Evolutionary conservation across 1,140 invertebrate genomes (phyloP).

Genomic region (Cataglyphis hispanica): DNA sequence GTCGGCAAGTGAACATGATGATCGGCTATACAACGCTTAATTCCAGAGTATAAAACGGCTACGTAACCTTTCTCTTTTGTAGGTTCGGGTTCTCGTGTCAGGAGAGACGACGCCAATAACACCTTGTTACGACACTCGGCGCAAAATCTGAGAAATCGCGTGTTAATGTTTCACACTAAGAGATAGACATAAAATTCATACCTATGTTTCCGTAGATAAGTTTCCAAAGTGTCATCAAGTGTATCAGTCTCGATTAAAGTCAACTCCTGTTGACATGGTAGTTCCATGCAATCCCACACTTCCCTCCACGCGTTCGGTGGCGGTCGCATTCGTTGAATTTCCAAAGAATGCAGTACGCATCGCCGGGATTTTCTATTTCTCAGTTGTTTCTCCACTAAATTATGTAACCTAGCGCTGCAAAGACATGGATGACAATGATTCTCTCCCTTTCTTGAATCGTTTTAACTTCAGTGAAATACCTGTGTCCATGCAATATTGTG

Average conservation of each 20-base stretch:
- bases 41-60: slow-evolving; percentile 93
- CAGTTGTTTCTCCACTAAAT: slow-evolving; percentile 93
- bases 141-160: slow-evolving; percentile 91
- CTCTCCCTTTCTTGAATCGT: not conserved
- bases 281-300: slow-evolving; percentile 95
- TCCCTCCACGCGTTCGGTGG: slow-evolving; percentile 91
- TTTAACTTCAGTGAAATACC: slow-evolving; percentile 87
- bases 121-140: slow-evolving; percentile 97
- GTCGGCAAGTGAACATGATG: slow-evolving; percentile 95
- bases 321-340: slow-evolving; percentile 92
- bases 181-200: slow-evolving; percentile 71
- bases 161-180: not conserved
- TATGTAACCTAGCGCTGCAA: slow-evolving; percentile 91
- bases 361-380: slow-evolving; percentile 94
- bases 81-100: slow-evolving; percentile 94
- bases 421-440: slow-evolving; percentile 3
- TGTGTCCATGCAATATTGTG: slow-evolving; percentile 94
- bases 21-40: slow-evolving; percentile 94
- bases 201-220: slow-evolving; percentile 95
- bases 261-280: slow-evolving; percentile 94
- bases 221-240: slow-evolving; percentile 94
- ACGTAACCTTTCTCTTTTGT: slow-evolving; percentile 96
- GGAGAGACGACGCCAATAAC: slow-evolving; percentile 93
- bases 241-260: slow-evolving; percentile 94
- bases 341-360: slow-evolving; percentile 95